These are phyloP conservation scores for Cremastinae sp. DNA, from an alignment of 2,888 invertebrate genomes.

Conservation along the genomic window DNA sequence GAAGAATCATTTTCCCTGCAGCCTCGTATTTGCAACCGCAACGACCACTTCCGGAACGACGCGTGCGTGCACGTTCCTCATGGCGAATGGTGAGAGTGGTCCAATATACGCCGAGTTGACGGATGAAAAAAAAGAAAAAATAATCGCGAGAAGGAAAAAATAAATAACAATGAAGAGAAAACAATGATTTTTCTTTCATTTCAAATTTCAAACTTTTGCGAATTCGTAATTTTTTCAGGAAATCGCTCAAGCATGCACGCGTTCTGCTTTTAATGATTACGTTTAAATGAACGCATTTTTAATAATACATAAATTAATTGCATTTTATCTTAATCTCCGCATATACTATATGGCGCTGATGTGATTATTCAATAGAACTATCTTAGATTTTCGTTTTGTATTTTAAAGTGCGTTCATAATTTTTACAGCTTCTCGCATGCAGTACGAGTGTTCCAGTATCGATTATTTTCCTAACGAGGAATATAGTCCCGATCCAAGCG, in stretches of 20 bases:
- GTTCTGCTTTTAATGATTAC: too few species aligned
- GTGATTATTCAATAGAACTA: conserved; percentile 45
- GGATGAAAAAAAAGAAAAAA: conserved; percentile 4
- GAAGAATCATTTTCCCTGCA: conserved; percentile 27
- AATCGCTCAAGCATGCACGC: conserved; percentile 11
- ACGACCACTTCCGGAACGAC: conserved; percentile 45
- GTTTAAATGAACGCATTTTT: too few species aligned
- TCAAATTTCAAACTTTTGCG: neutral
- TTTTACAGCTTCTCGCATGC: conserved; percentile 85
- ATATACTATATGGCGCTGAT: too few species aligned
- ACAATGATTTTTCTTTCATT: neutral
- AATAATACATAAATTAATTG: too few species aligned
- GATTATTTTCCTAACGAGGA: conserved; percentile 94
- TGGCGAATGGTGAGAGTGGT: conserved; percentile 49
- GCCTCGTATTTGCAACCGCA: conserved; percentile 40
- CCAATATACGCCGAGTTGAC: conserved; percentile 2
- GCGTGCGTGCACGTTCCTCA: conserved; percentile 50
- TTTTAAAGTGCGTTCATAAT: too few species aligned
- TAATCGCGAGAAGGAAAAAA: neutral
- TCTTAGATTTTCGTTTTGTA: conserved; percentile 62
- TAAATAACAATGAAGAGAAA: neutral
- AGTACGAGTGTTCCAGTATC: conserved; percentile 89
- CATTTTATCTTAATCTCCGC: too few species aligned
- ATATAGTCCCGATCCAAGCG: conserved; percentile 92
- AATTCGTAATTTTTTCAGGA: neutral